phyloP scores from a whole-genome alignment of 2,888 invertebrate species.

The Chorisops tibialis region DNA sequence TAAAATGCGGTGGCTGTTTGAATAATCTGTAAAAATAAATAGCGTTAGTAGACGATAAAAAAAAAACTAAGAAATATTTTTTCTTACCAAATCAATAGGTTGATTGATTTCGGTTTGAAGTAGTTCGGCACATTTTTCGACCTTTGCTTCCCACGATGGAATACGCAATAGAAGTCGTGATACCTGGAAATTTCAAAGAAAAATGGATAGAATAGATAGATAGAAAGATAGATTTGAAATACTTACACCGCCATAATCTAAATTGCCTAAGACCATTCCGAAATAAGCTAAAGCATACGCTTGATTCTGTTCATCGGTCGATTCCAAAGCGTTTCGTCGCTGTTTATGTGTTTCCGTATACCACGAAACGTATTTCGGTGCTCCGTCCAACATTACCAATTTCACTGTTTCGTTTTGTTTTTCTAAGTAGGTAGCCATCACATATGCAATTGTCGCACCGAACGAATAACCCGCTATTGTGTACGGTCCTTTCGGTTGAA shows the following conservation, averaged over 20 bases:
- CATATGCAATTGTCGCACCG: conserved; percentile 91
- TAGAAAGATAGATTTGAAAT: not conserved
- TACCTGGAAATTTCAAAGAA: conserved; percentile 37
- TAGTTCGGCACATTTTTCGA: conserved; percentile 53
- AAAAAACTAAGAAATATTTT: not conserved
- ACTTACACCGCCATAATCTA: conserved; percentile 68
- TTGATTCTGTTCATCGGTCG: conserved; percentile 60
- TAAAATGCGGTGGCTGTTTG: conserved; percentile 77
- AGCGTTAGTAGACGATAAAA: conserved; percentile 35
- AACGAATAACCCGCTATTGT: conserved; percentile 92
- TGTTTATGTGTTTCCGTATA: conserved; percentile 66
- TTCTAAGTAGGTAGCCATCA: conserved; percentile 87
- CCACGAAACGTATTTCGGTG: conserved; percentile 74
- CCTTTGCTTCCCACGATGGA: conserved; percentile 51
- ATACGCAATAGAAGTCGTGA: conserved; percentile 46
- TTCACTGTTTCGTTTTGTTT: conserved; percentile 50
- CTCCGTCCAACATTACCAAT: conserved; percentile 83
- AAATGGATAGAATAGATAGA: not conserved
- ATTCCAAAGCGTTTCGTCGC: conserved; percentile 48
- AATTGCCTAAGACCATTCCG: conserved; percentile 71
- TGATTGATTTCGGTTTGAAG: conserved; percentile 48
- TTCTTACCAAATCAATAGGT: conserved; percentile 46
- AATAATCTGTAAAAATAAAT: conserved; percentile 59
- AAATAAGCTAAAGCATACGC: conserved; percentile 79
- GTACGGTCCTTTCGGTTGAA: conserved; percentile 82